Conservation (phyloP, 2,888 invertebrate genomes). For the Lapara coniferarum region DNA sequence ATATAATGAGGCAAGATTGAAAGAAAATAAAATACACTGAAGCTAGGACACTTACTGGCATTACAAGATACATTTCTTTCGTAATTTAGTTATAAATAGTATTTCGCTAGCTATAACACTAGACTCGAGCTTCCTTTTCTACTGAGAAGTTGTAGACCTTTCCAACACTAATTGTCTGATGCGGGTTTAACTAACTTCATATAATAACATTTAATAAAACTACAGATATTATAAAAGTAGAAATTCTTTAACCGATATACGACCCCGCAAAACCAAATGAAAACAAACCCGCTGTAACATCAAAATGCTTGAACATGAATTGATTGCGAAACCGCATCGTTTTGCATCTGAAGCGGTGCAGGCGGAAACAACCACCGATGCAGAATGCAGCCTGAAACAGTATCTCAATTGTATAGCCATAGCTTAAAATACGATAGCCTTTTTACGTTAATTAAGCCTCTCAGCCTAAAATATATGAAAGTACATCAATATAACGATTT, state of each 20-base stretch:
- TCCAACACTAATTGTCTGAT: neutral
- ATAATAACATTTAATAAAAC: neutral
- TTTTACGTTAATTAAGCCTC: no score
- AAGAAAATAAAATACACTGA: no score
- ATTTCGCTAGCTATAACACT: no score
- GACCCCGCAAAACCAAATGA: neutral
- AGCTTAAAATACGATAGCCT: no score
- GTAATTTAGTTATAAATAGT: no score
- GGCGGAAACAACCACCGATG: constrained; percentile 8
- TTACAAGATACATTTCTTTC: no score
- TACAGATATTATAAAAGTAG: neutral
- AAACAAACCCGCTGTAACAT: constrained; percentile 1
- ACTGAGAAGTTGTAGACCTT: no score
- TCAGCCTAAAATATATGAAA: no score
- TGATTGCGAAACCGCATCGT: constrained; percentile 19
- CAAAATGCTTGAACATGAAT: neutral
- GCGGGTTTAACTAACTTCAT: neutral
- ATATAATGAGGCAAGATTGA: no score
- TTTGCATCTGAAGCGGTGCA: constrained; percentile 17
- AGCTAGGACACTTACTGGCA: no score
- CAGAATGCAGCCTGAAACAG: neutral
- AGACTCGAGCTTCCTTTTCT: no score
- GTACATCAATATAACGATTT: no score
- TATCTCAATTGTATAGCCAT: neutral
- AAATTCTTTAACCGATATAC: neutral